Evolutionary conservation across 2,113 vertebrate genomes (phyloP).

Genomic region (Pygoscelis antarcticus): DNA sequence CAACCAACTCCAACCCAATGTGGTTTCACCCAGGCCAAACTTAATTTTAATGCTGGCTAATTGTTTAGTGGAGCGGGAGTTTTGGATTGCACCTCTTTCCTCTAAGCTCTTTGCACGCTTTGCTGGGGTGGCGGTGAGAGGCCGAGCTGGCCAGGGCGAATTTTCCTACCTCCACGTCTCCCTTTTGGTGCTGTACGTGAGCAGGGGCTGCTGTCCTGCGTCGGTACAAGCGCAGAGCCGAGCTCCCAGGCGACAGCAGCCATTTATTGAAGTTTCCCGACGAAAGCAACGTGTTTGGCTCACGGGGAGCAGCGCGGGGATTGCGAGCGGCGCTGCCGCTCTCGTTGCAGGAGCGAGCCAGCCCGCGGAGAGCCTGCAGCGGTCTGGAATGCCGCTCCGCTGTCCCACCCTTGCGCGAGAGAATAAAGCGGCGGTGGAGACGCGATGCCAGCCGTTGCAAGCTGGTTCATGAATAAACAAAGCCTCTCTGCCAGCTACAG

Average conservation of each 20-base stretch:
- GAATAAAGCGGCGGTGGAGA: neutral
- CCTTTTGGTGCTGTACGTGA: neutral
- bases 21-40: neutral
- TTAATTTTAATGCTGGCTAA: neutral
- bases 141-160: neutral
- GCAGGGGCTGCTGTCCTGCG: neutral
- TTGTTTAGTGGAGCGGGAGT: neutral
- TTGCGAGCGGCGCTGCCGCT: accelerated
- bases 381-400: neutral
- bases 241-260: neutral
- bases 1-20: neutral
- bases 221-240: accelerated
- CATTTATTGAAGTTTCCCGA: neutral
- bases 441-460: neutral
- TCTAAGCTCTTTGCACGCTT: neutral
- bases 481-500: neutral
- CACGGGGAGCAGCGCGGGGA: neutral
- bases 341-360: neutral
- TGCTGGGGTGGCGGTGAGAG: neutral
- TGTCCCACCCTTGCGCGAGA: neutral
- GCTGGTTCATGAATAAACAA: neutral
- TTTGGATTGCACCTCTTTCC: neutral
- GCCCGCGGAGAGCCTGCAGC: neutral
- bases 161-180: neutral
- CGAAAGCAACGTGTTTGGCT: neutral